phyloP scores from a whole-genome alignment of 2,888 invertebrate species.

The Hypomecis punctinalis region DNA sequence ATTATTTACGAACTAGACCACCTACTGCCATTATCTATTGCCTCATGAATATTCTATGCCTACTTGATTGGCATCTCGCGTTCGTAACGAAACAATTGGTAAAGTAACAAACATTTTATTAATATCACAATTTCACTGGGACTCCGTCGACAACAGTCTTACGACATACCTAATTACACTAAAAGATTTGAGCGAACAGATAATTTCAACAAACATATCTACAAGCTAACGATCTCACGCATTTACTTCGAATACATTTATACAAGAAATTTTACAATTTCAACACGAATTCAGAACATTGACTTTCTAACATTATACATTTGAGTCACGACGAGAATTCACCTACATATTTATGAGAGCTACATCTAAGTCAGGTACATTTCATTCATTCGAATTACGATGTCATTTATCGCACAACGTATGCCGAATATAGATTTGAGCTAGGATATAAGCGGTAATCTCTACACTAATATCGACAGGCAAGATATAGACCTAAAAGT shows the following conservation, averaged over 20 bases:
- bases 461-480: conserved; percentile 63
- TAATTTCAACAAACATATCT: conserved; percentile 51
- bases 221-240: conserved; percentile 51
- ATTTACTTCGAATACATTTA: conserved; percentile 45
- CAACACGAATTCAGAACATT: conserved; percentile 31
- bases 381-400: conserved; percentile 50
- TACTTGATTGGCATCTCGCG: conserved; percentile 17
- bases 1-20: conserved; percentile 32
- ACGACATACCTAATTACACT: conserved; percentile 49
- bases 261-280: conserved; percentile 45
- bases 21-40: conserved; percentile 19
- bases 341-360: conserved; percentile 58
- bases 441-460: conserved; percentile 46
- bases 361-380: conserved; percentile 79
- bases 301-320: conserved; percentile 37
- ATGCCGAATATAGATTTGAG: conserved; percentile 52
- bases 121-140: conserved; percentile 83
- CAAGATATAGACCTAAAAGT: conserved; percentile 65
- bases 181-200: conserved; percentile 61
- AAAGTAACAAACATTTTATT: conserved; percentile 75
- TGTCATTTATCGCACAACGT: conserved; percentile 54
- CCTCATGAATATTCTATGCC: conserved; percentile 8
- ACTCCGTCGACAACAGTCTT: conserved; percentile 58
- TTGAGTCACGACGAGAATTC: conserved; percentile 55
- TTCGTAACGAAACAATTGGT: conserved; percentile 33